These are phyloP conservation scores for Myanophis thanlyinensis DNA, from an alignment of 2,113 vertebrate genomes.

Conservation along the genomic window DNA sequence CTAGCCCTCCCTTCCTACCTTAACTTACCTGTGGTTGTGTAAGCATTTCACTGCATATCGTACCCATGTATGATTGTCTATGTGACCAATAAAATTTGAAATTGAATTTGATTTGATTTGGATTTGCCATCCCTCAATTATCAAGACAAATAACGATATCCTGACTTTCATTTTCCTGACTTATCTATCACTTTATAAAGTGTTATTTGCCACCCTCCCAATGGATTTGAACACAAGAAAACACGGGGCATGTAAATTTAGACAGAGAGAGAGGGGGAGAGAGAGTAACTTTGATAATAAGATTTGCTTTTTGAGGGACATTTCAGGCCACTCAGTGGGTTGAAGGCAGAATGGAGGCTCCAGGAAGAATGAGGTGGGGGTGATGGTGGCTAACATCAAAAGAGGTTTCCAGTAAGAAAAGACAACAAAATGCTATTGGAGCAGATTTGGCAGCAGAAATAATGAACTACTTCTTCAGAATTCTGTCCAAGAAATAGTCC, in stretches of 20 bases:
- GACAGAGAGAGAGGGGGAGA: neutral
- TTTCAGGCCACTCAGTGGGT: neutral
- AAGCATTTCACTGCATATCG: too few species aligned
- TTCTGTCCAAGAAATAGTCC: conserved; percentile 44
- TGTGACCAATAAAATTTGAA: too few species aligned
- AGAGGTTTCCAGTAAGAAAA: conserved; percentile 44
- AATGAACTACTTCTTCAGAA: conserved; percentile 17
- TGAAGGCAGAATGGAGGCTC: conserved; percentile 30
- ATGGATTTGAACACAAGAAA: conserved; percentile 44
- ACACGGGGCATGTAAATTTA: conserved; percentile 13
- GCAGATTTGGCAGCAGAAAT: conserved; percentile 38
- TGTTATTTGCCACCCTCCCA: conserved; percentile 42
- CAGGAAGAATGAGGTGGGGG: conserved; percentile 20
- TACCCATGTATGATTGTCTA: too few species aligned
- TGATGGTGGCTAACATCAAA: conserved; percentile 28
- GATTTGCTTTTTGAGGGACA: neutral
- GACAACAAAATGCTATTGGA: conserved; percentile 44
- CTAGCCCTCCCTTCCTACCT: too few species aligned
- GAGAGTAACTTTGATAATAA: conserved; percentile 32
- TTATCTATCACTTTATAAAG: conserved; percentile 34
- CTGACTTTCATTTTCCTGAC: conserved; percentile 37
- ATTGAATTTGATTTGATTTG: too few species aligned
- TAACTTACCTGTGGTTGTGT: too few species aligned
- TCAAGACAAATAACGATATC: conserved; percentile 21
- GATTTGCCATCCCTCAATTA: conserved; percentile 45